Base-by-base conservation (phyloP, 2,888 invertebrate species). In the Syrista parreyssii region DNA sequence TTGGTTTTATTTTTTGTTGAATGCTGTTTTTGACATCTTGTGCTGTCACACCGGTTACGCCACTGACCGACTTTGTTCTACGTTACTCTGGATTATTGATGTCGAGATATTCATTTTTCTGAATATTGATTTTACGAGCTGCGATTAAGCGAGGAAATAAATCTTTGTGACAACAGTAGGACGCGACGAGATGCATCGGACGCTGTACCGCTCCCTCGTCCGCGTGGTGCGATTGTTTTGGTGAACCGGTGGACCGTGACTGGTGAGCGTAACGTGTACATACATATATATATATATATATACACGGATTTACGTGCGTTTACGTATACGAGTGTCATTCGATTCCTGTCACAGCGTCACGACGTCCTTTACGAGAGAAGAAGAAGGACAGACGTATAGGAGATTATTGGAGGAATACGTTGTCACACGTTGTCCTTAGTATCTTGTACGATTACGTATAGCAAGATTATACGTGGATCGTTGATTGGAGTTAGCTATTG, bases 111-210 rank as follows among this genome's bases (percentile, higher is more conserved):
- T 55, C 23, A 9, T 55, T 55, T 6, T 23, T 55, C 40, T 23
- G 23, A 6, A 23, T 23, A 55, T 55, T 23, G 40, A 23, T 55
- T 9, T 55, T 23, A 6, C 40, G 40, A 23, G 40, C 6, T 2
- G 6, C 9, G 40, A 55, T 55, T 23, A 23, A 1, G 23, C 40
- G 40, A 55, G 40, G 23, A 55, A 55, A 6, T 4, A 15, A 55
- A 55, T 55, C 23, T 23, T 55, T 23, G 40, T 55, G 40, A 55
- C 15, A 55, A 9, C 40, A 23, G 15, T 55, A 55, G 23, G 23
- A 40, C 71, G 31, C 71, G 31, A 73, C 12, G 78, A 76, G 68
- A 85, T 84, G 85, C 40, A 75, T 81, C 85, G 85, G 86, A 85
- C 85, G 85, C 83, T 82, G 35, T 72, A 40, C 31, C 68, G 31